Conservation (phyloP, 2,113 vertebrate species). For the Scytalopus superciliaris region DNA sequence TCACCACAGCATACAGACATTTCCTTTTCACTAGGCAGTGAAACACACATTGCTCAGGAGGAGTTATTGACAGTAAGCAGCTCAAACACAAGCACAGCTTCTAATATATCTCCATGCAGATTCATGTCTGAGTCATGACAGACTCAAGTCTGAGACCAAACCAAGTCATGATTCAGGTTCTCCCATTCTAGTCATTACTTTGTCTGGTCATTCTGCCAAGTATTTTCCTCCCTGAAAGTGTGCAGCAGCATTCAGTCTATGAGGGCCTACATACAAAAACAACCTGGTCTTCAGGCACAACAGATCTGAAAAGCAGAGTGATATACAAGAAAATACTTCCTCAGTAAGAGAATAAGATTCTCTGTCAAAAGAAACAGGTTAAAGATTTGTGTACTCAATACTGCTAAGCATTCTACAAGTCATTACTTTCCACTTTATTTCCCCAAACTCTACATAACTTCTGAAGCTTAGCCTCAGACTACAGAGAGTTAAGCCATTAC, state of each 20-base stretch:
- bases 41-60: not conserved
- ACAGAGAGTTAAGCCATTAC: constrained; percentile 54
- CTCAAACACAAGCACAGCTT: not conserved
- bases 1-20: not conserved
- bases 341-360: not conserved
- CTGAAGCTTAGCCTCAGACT: not conserved
- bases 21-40: not conserved
- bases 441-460: not conserved
- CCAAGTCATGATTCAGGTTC: not conserved
- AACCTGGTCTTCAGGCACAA: not conserved
- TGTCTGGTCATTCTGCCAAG: not conserved
- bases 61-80: not conserved
- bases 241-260: not conserved
- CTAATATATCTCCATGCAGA: not conserved
- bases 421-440: not conserved
- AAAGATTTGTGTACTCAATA: not conserved
- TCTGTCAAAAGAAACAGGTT: not conserved
- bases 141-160: not conserved
- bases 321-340: not conserved
- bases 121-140: not conserved
- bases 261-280: not conserved
- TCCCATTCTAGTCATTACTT: not conserved
- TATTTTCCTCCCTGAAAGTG: not conserved
- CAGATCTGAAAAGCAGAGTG: not conserved
- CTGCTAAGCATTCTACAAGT: not conserved